phyloP scores from a whole-genome alignment of 2,888 invertebrate species.

The Psylliodes chrysocephalus region DNA sequence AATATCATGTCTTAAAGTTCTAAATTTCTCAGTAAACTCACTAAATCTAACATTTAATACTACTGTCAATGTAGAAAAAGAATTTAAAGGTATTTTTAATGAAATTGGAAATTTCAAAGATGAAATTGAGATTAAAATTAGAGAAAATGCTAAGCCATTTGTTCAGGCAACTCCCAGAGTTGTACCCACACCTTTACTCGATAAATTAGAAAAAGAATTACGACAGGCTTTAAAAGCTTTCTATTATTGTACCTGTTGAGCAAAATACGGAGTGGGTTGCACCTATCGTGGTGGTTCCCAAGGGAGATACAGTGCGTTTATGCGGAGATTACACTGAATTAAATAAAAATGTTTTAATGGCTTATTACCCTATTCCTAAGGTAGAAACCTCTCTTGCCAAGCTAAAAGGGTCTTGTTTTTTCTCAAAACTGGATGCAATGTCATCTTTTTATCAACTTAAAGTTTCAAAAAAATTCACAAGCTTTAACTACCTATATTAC shows the following conservation, averaged over 20 bases:
- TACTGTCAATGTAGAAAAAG: no score
- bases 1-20: no score
- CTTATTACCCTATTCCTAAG: slow-evolving; percentile 47
- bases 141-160: slow-evolving; percentile 8
- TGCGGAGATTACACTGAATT: slow-evolving; percentile 40
- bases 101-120: no score
- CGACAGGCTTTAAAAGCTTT: slow-evolving; percentile 13
- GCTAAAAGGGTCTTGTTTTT: slow-evolving; percentile 43
- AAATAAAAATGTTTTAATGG: slow-evolving; percentile 38
- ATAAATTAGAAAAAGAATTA: slow-evolving; percentile 30
- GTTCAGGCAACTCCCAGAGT: slow-evolving; percentile 31
- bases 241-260: slow-evolving; percentile 32
- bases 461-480: not conserved
- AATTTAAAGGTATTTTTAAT: no score
- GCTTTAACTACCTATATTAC: slow-evolving; percentile 3
- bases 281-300: slow-evolving; percentile 34
- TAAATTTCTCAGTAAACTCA: no score
- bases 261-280: slow-evolving; percentile 33
- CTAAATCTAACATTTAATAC: no score
- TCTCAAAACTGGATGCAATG: slow-evolving; percentile 47
- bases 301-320: slow-evolving; percentile 12
- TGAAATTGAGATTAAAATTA: slow-evolving; percentile 11
- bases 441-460: slow-evolving; percentile 28
- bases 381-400: slow-evolving; percentile 45
- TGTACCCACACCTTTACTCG: slow-evolving; percentile 31